Base-by-base conservation (phyloP, 1,140 invertebrate species). In the Orius insidiosus region DNA sequence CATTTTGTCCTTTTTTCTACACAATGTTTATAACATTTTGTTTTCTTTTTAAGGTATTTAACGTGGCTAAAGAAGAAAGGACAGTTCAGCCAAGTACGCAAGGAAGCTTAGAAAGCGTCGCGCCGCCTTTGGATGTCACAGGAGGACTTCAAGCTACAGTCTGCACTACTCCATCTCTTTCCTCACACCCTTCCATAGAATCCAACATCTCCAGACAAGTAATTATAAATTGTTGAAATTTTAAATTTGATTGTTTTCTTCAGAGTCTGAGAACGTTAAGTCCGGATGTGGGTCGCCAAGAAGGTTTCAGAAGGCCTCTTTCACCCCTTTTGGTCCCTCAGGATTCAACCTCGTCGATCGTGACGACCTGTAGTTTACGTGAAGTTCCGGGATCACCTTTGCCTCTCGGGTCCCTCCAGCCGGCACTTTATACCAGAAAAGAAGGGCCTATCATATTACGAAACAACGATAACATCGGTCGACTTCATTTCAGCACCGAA, bases 401-500 rank as follows among this genome's bases (percentile, higher is more conserved):
- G 40, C 77, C 80, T 0, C 59, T 86, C 13, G 86, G 86, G n/a
- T 76, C 84, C 7, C 72, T 90, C 3, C 82, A 88, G 55, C 83
- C 85, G 0, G 84, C 88, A 58, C 68, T 90, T 3, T 90, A 90
- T 62, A 72, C 76, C 10, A 70, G 76, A 55, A 68, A 72, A 44
- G 79, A 82, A 55, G 77, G 76, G 9, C 80, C 80, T 1, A 61
- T 85, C 0, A 78, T 81, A 55, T 68, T 84, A 34, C 72, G 70
- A 39, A 64, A 72, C 24, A 67, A 70, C 50, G 55, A 59, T 45
- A 60, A 58, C 40, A 66, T 86, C 6, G 85, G 85, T 16, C 68
- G 81, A 35, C 68, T 92, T 47, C 85, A 89, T 59, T 69, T 88
- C 51, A 68, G 82, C n/a, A 66, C 90, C 5, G 85, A 81, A 53